Evolutionary conservation across 2,797 vertebrate species (phyloP), one percentile per base, ranked within the genome.

Genomic region (Echiichthys vipera): DNA sequence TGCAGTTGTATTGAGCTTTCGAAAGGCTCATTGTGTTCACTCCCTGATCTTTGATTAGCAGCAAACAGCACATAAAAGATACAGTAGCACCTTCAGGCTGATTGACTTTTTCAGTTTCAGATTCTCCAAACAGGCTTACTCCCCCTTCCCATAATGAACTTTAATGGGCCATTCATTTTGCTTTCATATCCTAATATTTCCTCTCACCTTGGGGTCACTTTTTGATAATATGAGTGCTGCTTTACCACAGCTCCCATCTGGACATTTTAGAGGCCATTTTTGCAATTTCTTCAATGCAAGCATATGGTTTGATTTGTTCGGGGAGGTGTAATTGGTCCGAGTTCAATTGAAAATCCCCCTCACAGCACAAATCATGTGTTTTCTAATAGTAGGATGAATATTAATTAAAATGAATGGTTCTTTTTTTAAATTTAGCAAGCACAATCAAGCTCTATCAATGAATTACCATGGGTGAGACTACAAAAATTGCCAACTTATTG

Each of bases 131-230:
- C n/a, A n/a, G n/a, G n/a, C n/a, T n/a, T n/a, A n/a, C n/a, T n/a
- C n/a, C n/a, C n/a, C n/a, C n/a, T n/a, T n/a, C 22, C 18, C 5
- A 55, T 37, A 58, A 77, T 77, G 22, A 74, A 63, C 32, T 74
- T 66, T 74, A 79, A 71, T 58, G 36, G 72, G 39, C 30, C 42
- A 45, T 55, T 84, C 34, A 56, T 74, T 74, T 59, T 50, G 32
- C 62, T 75, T 74, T 72, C 27, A 58, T 66, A 69, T 56, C 42
- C 7, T 50, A 61, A 77, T 74, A 79, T 81, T 71, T 51, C 24
- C 64, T 20, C 47, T 66, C 56, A 71, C 64, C 69, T 22, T 27
- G 51, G 61, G 77, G 67, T 80, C 61, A 55, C 20, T 45, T 58
- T 43, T 46, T 46, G 24, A 22, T 46, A 24, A 68, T 29, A 63